Conservation (phyloP, 2,113 vertebrate genomes). For the crab-eating macaque (Macaca fascicularis) region T2T-MFA8v1.1 NC_088390.1:14688001-14688500, state of each 20-base stretch:
- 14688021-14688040: neutral
- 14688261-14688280: neutral
- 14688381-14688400: neutral
- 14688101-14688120: neutral
- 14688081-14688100: neutral
- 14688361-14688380: rapidly evolving
- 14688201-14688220: neutral
- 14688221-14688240: neutral
- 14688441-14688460: neutral
- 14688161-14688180: neutral
- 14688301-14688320: neutral
- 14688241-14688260: neutral
- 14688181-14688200: neutral
- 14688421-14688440: neutral
- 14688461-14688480: neutral
- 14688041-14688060: neutral
- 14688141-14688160: neutral
- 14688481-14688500: neutral
- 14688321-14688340: neutral
- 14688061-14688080: neutral
- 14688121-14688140: neutral
- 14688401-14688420: neutral
- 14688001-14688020: neutral
- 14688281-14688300: neutral
- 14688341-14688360: neutral